These are phyloP conservation scores for Melanotaenia trifasciata DNA, from an alignment of 2,797 vertebrate species.

Conservation along the genomic window DNA sequence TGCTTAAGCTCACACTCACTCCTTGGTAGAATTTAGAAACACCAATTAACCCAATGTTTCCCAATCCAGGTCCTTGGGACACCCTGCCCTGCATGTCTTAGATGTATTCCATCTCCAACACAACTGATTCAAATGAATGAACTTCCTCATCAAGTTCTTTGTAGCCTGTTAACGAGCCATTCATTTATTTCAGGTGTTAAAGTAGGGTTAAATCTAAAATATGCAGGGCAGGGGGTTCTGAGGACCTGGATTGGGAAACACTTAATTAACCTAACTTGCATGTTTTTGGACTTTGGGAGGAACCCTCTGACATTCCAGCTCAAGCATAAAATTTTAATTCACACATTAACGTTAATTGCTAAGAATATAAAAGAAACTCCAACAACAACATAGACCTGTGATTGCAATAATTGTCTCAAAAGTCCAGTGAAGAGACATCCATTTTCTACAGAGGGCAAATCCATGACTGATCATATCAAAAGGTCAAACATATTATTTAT, in stretches of 20 bases:
- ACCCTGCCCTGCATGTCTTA: too few relatives aligned
- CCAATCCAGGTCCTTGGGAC: too few relatives aligned
- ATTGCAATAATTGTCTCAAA: constrained; percentile 9
- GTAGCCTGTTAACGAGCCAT: too few relatives aligned
- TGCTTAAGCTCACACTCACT: background rate
- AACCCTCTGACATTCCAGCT: background rate
- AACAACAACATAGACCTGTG: background rate
- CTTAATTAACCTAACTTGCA: background rate
- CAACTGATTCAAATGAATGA: too few relatives aligned
- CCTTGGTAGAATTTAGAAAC: too few relatives aligned
- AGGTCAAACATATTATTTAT: constrained; percentile 32
- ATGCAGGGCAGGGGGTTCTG: too few relatives aligned
- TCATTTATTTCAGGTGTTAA: too few relatives aligned
- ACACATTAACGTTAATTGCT: background rate
- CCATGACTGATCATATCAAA: constrained; percentile 31
- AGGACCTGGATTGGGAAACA: too few relatives aligned
- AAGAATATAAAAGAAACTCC: background rate
- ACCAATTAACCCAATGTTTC: too few relatives aligned
- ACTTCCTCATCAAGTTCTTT: too few relatives aligned
- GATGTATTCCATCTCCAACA: too few relatives aligned
- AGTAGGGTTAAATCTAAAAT: too few relatives aligned
- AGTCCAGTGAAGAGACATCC: background rate
- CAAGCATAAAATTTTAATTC: background rate
- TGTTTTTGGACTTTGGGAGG: background rate
- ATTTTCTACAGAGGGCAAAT: constrained; percentile 15